These are phyloP conservation scores for Gallinago undulata DNA, from an alignment of 2,113 vertebrate genomes.

Conservation along the genomic window DNA sequence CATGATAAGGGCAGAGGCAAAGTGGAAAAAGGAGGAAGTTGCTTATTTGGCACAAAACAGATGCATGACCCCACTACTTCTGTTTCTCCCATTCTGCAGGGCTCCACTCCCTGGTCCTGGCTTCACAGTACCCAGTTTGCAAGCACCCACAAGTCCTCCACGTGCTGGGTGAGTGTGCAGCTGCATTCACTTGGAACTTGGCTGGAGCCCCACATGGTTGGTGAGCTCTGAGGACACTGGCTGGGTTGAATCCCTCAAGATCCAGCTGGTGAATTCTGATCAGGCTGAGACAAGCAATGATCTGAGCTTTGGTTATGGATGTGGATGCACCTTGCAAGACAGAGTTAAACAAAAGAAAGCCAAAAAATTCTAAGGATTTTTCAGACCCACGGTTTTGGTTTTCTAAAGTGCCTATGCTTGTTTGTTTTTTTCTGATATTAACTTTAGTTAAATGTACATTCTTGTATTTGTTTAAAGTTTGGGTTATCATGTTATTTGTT, in stretches of 20 bases:
- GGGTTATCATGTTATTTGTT: not conserved
- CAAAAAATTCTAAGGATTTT: not conserved
- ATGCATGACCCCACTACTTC: not conserved
- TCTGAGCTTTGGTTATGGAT: not conserved
- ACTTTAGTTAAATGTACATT: not conserved
- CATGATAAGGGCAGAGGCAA: not conserved
- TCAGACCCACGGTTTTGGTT: not conserved
- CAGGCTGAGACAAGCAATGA: not conserved
- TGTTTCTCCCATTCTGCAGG: not conserved
- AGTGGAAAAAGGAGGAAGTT: not conserved
- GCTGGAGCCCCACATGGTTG: not conserved
- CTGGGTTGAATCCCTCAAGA: not conserved
- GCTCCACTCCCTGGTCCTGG: not conserved
- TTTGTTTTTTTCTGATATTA: not conserved
- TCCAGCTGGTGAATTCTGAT: not conserved
- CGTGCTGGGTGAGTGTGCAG: accelerated
- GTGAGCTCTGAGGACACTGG: not conserved
- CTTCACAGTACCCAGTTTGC: not conserved
- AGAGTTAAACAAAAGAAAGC: not conserved
- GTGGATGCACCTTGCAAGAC: not conserved
- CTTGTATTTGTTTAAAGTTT: not conserved
- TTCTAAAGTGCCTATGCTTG: not conserved
- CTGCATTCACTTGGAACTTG: not conserved
- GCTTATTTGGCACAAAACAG: not conserved
- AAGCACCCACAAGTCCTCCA: not conserved